Percentiles rank a stretch among this genome's conserved stretches.
Evolutionary conservation across 2,888 invertebrate species (phyloP).

Genomic region (Corythucha ciliata): DNA sequence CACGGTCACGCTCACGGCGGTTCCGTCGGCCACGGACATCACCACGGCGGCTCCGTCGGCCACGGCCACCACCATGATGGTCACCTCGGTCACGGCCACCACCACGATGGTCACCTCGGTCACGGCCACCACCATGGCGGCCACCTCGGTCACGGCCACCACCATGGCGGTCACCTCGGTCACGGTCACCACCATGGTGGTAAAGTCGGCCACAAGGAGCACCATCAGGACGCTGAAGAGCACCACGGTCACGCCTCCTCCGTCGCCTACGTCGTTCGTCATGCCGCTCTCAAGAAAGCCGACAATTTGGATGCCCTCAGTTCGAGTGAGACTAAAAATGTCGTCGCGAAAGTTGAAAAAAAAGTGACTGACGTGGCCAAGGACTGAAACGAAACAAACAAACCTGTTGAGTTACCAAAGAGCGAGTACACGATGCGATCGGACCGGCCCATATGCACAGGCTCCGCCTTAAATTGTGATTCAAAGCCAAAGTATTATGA

Average conservation of each 20-base stretch:
- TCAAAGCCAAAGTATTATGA: conserved; percentile 21
- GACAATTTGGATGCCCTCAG: conserved; percentile 18
- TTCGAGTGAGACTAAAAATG: too few species aligned
- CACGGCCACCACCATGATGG: conserved; percentile 25
- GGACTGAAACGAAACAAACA: too few species aligned
- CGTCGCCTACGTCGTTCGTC: conserved; percentile 25
- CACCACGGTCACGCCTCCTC: conserved; percentile 21
- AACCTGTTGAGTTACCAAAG: too few species aligned
- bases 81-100: conserved; percentile 21
- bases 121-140: conserved; percentile 29
- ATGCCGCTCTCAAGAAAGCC: conserved; percentile 24
- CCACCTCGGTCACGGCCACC: conserved; percentile 26
- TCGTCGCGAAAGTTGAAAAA: too few species aligned
- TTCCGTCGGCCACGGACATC: conserved; percentile 25
- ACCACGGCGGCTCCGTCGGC: conserved; percentile 24
- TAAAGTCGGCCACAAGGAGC: conserved; percentile 19
- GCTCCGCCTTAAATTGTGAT: conserved; percentile 13
- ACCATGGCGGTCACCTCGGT: conserved; percentile 15
- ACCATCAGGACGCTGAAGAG: conserved; percentile 4
- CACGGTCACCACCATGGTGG: conserved; percentile 26
- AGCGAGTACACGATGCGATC: background rate
- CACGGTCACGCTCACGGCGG: conserved; percentile 26
- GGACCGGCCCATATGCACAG: too few species aligned
- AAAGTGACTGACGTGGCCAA: too few species aligned
- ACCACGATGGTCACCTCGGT: conserved; percentile 19